Percentiles rank a stretch among this genome's conserved stretches.
Conservation (phyloP, 2,113 vertebrate genomes). For the Pseudopodoces humilis region DNA sequence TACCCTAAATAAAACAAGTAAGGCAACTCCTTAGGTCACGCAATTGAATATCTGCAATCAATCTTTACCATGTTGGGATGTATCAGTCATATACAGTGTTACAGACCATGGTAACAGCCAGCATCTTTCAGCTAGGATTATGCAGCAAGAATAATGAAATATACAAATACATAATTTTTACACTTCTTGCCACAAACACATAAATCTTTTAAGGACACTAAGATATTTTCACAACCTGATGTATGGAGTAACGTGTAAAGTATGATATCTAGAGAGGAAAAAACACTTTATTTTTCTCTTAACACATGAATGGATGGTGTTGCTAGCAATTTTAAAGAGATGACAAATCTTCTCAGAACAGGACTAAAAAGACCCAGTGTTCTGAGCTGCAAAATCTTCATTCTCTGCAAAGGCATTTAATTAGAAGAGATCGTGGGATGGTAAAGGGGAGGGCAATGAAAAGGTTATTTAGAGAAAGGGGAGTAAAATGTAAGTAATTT, state of each 20-base stretch:
- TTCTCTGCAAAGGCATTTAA: neutral
- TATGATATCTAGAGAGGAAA: neutral
- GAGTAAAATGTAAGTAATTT: neutral
- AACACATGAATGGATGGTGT: neutral
- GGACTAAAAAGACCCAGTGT: neutral
- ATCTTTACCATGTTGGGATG: neutral
- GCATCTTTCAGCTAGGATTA: conserved; percentile 11
- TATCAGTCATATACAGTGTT: neutral
- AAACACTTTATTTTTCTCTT: neutral
- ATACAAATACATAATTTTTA: conserved; percentile 31
- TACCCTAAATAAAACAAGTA: conserved; percentile 41
- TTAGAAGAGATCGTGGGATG: neutral
- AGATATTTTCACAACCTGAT: neutral
- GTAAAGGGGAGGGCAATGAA: neutral
- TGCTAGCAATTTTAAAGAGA: neutral
- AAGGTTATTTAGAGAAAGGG: neutral
- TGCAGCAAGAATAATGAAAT: conserved; percentile 19
- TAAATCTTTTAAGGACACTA: conserved; percentile 7
- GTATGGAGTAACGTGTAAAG: neutral
- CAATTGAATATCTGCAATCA: conserved; percentile 26
- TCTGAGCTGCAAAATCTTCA: neutral
- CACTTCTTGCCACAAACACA: neutral
- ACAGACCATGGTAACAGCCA: neutral
- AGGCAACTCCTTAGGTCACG: neutral
- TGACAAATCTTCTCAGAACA: neutral